Base-by-base conservation (phyloP, 2,113 vertebrate genomes). In the Panurus biarmicus region DNA sequence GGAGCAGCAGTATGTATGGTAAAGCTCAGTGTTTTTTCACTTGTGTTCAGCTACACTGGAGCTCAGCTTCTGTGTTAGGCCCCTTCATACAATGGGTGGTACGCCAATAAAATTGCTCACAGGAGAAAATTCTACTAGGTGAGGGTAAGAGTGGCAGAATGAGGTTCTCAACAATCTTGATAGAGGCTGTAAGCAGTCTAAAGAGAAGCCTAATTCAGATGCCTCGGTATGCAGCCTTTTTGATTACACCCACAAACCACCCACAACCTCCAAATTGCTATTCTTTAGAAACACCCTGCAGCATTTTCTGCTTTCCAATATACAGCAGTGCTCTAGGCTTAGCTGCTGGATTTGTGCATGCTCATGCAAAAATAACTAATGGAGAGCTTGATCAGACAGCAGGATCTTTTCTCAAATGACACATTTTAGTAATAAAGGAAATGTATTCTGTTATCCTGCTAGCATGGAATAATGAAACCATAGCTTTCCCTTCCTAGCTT, bases 201-300 rank as follows among this genome's bases (percentile, higher is more conserved):
- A 91, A 95, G 91, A 95, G 92, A 96, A 93, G 81, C 70, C 83
- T 95, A 93, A 96, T 96, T 96, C 90, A 91, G 90, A 96, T 94
- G 60, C 82, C 87, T 97, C 24, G 0, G 50, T 89, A 95, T 82
- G 76, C 67, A 81, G 89, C 67, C 95, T 93, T 93, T 94, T 95
- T 95, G 93, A 96, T 97, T 92, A 97, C 78, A 95, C 95, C 97
- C 96, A 97, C 97, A 95, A 97, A 89, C 86, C 95, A 94, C 94
- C 95, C 88, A 79, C 91, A 92, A 91, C 57, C 89, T 95, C 81
- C 78, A 94, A 94, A 97, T 85, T 94, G 94, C 94, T 92, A 48
- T 94, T 97, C 95, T 97, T 97, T 80, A 85, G 85, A 96, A 96
- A 93, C 71, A 89, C 90, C 91, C 96, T 95, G 95, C 88, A 94